Conservation (phyloP, 2,113 vertebrate genomes). For the Oriolus oriolus region DNA sequence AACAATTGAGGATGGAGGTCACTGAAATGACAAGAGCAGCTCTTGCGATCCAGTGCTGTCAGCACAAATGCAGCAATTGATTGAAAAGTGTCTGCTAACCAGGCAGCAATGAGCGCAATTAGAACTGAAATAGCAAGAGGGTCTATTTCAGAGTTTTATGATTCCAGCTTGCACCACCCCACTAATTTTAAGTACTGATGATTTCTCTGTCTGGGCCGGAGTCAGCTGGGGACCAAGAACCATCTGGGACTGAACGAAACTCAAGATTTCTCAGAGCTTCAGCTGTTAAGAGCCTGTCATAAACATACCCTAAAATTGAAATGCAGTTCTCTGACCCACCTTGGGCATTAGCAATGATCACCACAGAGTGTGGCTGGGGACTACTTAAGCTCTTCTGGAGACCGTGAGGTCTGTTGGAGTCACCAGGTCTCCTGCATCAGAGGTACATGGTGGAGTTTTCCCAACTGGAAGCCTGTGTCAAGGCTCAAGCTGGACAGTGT, state of each 20-base stretch:
- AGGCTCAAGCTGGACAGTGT: not conserved
- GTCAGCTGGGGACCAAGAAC: not conserved
- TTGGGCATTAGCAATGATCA: not conserved
- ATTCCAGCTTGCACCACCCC: not conserved
- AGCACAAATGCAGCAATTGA: conserved; percentile 2
- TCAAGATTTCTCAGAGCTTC: not conserved
- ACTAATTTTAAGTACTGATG: not conserved
- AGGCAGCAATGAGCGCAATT: not conserved
- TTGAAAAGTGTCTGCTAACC: conserved; percentile 39
- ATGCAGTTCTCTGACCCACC: not conserved
- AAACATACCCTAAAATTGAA: not conserved
- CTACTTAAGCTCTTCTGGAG: not conserved
- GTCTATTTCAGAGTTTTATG: not conserved
- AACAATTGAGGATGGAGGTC: not conserved
- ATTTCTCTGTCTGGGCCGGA: not conserved
- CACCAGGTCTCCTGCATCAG: not conserved
- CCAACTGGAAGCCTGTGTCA: not conserved
- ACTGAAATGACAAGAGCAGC: conserved; percentile 6
- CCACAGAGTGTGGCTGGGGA: not conserved
- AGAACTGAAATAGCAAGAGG: conserved; percentile 14
- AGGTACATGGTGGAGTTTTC: not conserved
- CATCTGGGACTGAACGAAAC: not conserved
- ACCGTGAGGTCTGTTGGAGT: not conserved
- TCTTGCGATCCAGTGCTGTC: not conserved
- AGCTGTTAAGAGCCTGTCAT: not conserved